Base-by-base conservation (phyloP, 1,140 invertebrate genomes). In the Reticulitermes speratus region DNA sequence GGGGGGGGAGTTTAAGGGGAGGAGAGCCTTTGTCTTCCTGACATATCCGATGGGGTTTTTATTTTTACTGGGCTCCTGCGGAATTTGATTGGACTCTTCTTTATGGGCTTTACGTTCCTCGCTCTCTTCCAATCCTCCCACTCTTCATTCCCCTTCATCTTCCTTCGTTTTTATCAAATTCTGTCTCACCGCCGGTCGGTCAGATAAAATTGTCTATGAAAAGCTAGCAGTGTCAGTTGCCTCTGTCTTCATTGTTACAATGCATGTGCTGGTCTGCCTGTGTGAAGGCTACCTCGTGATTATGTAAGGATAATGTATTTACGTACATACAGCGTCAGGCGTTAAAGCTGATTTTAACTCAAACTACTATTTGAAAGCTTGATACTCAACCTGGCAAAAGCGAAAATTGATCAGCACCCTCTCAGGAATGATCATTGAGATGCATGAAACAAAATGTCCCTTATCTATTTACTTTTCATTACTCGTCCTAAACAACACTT, bases 61-160 rank as follows among this genome's bases (percentile, higher is more conserved):
- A 75, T 75, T 75, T 75, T 75, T 75, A 30, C 65, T 69, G n/a
- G 7, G 65, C 12, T 75, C 65, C 65, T 30, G n/a, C 25, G 65
- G n/a, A 75, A 75, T 75, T 75, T 75, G n/a, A 75, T 75, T 75
- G 65, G n/a, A 75, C 9, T 75, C 65, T 75, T 75, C 65, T 65
- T 25, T 65, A 65, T 65, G 59, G 59, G 59, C 59, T 65, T 65
- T 65, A n/a, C 59, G 14, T 65, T 65, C 59, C 59, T 65, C 59
- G 16, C 59, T n/a, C 59, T n/a, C 59, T 65, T 65, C 7, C 59
- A 65, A 65, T 21, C 59, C 59, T 65, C 25, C 59, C 14, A 55
- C 52, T 21, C 14, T 21, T 55, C 52, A 19, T 55, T 21, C 1
- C 52, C 14, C 19, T 55, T 55, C 19, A 5, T 21, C 16, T 55